Conservation (phyloP, 2,888 invertebrate genomes). For the Homarus gammarus region DNA sequence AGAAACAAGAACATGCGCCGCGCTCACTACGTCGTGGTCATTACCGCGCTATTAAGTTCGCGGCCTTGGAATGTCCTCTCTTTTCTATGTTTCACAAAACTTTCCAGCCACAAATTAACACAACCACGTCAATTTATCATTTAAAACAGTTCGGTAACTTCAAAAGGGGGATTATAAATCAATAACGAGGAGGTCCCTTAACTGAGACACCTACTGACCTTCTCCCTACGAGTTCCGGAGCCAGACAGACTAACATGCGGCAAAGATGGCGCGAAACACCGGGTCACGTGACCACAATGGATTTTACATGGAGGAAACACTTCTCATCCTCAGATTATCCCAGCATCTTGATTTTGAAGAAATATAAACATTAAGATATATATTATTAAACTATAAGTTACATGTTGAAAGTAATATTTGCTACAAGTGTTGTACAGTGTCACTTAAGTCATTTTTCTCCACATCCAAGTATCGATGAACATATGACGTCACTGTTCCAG, state of each 20-base stretch:
- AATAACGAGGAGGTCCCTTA: conserved; percentile 24
- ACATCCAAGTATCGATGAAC: neutral
- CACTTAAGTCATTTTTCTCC: conserved; percentile 1
- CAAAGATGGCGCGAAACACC: conserved; percentile 75
- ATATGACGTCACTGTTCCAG: conserved; percentile 52
- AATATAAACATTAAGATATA: neutral
- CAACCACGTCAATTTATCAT: neutral
- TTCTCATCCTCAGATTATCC: neutral
- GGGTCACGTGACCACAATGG: conserved; percentile 72
- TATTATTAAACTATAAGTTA: neutral
- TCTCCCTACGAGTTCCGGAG: conserved; percentile 60
- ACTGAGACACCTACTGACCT: conserved; percentile 41
- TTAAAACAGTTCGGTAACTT: neutral
- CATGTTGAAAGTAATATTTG: neutral
- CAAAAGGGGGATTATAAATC: conserved; percentile 34
- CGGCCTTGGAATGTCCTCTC: conserved; percentile 39
- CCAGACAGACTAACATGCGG: conserved; percentile 75
- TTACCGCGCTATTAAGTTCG: conserved; percentile 13
- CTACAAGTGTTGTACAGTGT: neutral
- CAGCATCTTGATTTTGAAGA: neutral
- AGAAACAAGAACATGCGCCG: conserved; percentile 40
- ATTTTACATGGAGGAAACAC: conserved; percentile 25
- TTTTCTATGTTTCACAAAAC: neutral
- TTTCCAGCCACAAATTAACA: neutral
- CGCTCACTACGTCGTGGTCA: conserved; percentile 32